These are phyloP conservation scores for Hydrozoanthus gracilis DNA, from an alignment of 92 coral and sea anemone species.

Conservation along the genomic window DNA sequence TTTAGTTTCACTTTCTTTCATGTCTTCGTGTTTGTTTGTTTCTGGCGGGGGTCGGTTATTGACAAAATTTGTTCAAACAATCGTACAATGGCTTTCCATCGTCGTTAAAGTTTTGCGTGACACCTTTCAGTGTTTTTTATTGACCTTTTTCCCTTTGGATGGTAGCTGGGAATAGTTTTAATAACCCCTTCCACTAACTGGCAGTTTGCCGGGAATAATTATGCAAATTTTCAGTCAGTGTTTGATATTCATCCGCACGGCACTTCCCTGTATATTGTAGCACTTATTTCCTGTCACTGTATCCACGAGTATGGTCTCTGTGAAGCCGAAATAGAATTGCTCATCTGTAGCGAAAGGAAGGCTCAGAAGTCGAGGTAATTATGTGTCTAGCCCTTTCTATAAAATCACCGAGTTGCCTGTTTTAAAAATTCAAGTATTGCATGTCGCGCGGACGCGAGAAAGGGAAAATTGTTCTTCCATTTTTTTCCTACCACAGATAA, in stretches of 20 bases:
- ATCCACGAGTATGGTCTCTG: conserved; percentile 19
- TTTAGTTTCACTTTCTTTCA: conserved; percentile 36
- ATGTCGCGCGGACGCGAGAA: conserved; percentile 53
- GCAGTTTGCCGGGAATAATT: conserved; percentile 44
- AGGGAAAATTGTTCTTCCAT: conserved; percentile 47
- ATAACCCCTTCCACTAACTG: background rate
- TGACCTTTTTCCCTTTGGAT: background rate
- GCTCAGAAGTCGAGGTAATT: conserved; percentile 18
- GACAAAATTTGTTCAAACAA: conserved; percentile 33
- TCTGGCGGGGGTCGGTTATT: conserved; percentile 31
- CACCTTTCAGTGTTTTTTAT: background rate
- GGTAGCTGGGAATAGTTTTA: conserved; percentile 9
- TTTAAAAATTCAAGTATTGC: conserved; percentile 55
- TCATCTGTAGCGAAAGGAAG: background rate
- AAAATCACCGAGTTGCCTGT: conserved; percentile 8
- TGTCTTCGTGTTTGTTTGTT: conserved; percentile 10
- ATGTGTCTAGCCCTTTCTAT: background rate
- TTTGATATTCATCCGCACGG: conserved; percentile 25
- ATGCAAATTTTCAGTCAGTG: conserved; percentile 55
- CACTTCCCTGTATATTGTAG: conserved; percentile 27
- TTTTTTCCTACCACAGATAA: conserved; percentile 49
- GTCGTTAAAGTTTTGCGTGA: conserved; percentile 16
- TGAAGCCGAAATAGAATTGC: conserved; percentile 25
- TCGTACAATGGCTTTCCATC: conserved; percentile 13
- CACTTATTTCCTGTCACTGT: conserved; percentile 48